These are phyloP conservation scores for Fistularia commersonii DNA, from an alignment of 2,797 vertebrate genomes.

Conservation along the genomic window DNA sequence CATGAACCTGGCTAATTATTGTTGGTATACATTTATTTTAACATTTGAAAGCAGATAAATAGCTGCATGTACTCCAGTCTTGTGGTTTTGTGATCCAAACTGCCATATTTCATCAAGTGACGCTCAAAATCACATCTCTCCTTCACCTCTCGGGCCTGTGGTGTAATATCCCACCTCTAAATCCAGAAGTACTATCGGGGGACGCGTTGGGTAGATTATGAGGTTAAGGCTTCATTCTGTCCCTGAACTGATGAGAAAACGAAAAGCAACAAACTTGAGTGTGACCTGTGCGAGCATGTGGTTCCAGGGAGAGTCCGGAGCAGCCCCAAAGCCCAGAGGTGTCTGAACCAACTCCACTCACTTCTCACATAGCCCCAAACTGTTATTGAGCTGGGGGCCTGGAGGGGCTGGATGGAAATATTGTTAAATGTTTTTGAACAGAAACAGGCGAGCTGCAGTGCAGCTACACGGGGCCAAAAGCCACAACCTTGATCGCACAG, in stretches of 20 bases:
- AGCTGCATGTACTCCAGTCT: slow-evolving; percentile 12
- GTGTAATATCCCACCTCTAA: slow-evolving; percentile 77
- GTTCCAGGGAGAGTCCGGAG: slow-evolving; percentile 66
- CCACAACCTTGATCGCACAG: slow-evolving; percentile 49
- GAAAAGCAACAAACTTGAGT: slow-evolving; percentile 76
- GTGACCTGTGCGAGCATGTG: slow-evolving; percentile 78
- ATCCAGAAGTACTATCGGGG: slow-evolving; percentile 73
- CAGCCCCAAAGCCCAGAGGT: slow-evolving; percentile 69
- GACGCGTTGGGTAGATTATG: slow-evolving; percentile 79
- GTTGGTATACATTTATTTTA: slow-evolving; percentile 8
- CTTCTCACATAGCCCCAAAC: slow-evolving; percentile 73
- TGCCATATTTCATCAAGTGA: slow-evolving; percentile 40
- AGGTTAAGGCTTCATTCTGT: slow-evolving; percentile 87
- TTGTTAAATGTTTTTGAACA: slow-evolving; percentile 72
- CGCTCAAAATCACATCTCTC: slow-evolving; percentile 52
- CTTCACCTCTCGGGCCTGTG: slow-evolving; percentile 52
- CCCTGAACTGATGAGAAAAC: slow-evolving; percentile 68
- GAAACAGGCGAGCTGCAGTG: slow-evolving; percentile 57
- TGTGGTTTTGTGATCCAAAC: slow-evolving; percentile 33
- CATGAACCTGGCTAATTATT: slow-evolving; percentile 21
- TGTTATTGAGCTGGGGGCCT: slow-evolving; percentile 76
- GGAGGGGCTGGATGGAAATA: slow-evolving; percentile 73
- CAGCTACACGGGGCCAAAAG: slow-evolving; percentile 57
- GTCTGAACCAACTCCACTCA: slow-evolving; percentile 69
- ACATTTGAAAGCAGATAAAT: slow-evolving; percentile 31